These are phyloP conservation scores for Scrobipalpa costella DNA, from an alignment of 2,888 invertebrate species.

Conservation along the genomic window DNA sequence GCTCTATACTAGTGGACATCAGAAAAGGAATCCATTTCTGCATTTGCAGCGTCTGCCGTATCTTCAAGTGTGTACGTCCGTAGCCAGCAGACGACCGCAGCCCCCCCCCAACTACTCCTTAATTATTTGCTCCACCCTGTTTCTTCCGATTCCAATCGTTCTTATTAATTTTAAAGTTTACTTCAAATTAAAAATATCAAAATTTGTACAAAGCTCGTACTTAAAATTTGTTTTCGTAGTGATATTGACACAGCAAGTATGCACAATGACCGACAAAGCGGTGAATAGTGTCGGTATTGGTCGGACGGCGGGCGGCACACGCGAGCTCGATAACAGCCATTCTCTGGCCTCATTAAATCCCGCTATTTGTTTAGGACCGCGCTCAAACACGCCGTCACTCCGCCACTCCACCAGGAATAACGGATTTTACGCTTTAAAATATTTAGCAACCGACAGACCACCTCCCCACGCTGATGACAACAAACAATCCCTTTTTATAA, in stretches of 20 bases:
- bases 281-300: conserved; percentile 1
- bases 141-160: not conserved
- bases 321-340: conserved; percentile 37
- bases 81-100: conserved; percentile 50
- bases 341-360: conserved; percentile 71
- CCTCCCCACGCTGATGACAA: conserved; percentile 64
- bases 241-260: too few relatives aligned
- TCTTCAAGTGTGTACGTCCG: conserved; percentile 55
- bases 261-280: not conserved
- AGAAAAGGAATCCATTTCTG: conserved; percentile 27
- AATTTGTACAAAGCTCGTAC: too few relatives aligned
- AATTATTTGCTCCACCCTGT: conserved; percentile 52
- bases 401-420: conserved; percentile 64
- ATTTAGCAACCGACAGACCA: conserved; percentile 62
- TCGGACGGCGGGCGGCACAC: not conserved
- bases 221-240: too few relatives aligned
- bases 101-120: conserved; percentile 40
- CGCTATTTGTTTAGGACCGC: conserved; percentile 75
- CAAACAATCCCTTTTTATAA: conserved; percentile 61
- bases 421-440: conserved; percentile 75
- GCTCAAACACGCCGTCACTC: conserved; percentile 69
- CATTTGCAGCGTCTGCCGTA: conserved; percentile 60
- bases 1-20: conserved; percentile 35
- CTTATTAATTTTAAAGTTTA: not conserved
- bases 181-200: not conserved